A percentile compares a stretch with the other conserved stretches of the same genome.
Conservation (phyloP, 2,113 vertebrate genomes). For the Perccottus glenii region DNA sequence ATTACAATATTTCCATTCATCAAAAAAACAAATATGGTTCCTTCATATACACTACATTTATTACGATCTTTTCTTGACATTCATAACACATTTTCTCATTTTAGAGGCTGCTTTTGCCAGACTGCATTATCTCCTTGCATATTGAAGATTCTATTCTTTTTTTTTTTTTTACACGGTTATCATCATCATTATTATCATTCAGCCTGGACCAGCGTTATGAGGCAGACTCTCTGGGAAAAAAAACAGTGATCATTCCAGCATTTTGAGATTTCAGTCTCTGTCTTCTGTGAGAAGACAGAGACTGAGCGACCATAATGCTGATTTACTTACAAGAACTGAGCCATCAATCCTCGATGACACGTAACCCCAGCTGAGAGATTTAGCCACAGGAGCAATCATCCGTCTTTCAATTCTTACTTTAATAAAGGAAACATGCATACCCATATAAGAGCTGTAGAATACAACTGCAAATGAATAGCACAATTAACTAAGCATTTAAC, state of each 20-base stretch:
- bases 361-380: slow-evolving; percentile 27
- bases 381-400: slow-evolving; percentile 15
- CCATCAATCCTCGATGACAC: slow-evolving; percentile 37
- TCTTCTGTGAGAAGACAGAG: slow-evolving; percentile 21
- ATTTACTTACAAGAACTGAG: slow-evolving; percentile 38
- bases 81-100: background rate
- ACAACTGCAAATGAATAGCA: background rate
- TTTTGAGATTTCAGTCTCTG: too few relatives aligned
- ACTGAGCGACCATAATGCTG: slow-evolving; percentile 13
- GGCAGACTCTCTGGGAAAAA: slow-evolving; percentile 9
- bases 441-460: background rate
- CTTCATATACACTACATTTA: background rate
- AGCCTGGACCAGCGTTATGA: slow-evolving; percentile 1
- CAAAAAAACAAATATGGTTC: background rate
- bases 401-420: slow-evolving; percentile 17
- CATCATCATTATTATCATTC: slow-evolving; percentile 11
- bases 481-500: background rate
- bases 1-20: background rate
- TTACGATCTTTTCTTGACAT: background rate
- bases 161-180: slow-evolving; percentile 16
- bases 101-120: background rate
- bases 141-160: background rate
- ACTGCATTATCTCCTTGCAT: background rate
- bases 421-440: slow-evolving; percentile 5
- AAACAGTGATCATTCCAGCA: background rate